Base-by-base conservation (phyloP, 2,113 vertebrate species). In the human (Homo sapiens) region DNA sequence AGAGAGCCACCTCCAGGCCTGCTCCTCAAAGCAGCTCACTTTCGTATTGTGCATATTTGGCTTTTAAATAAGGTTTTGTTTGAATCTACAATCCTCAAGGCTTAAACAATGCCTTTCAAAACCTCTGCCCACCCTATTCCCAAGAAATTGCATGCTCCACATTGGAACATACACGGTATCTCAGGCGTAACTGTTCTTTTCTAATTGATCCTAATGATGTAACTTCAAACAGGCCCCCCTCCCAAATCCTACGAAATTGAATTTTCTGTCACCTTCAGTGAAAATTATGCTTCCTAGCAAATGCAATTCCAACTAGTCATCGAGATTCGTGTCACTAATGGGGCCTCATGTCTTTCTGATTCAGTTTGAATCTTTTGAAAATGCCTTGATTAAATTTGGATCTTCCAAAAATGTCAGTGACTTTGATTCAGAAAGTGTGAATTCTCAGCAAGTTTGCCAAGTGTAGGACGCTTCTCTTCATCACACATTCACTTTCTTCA, bases 321-420 rank as follows among this genome's bases (percentile, higher is more conserved):
- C 45, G 17, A 90, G 98, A 92, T 57, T 32, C 40, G 52, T 45
- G 96, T 75, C n/a, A 40, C 72, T 86, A n/a, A 61, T 57, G 38
- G 64, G 89, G 35, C 72, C 43, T 93, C 25, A 0, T 27, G 61
- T 23, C 87, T 92, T 64, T 83, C 90, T 84, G 89, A 97, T 93
- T 92, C 87, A 5, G 43, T 91, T 93, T 75, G 64, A 38, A 83
- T 89, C 96, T 76, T 90, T 90, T 16, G 8, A 88, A 94, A 97
- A 93, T 0, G 75, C 83, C 96, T 92, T 64, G 83, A 97, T 97
- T 97, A 96, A 96, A 98, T 98, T 95, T 96, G 96, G 97, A 94
- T 96, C 94, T 93, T 90, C 95, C n/a, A 59, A 93, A 97, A 96
- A 95, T 48, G 94, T 93, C 97, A 96, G 80, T 25, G 78, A 79